phyloP scores from a whole-genome alignment of 64 coral and sea anemone genomes.

The Porites lutea region DNA sequence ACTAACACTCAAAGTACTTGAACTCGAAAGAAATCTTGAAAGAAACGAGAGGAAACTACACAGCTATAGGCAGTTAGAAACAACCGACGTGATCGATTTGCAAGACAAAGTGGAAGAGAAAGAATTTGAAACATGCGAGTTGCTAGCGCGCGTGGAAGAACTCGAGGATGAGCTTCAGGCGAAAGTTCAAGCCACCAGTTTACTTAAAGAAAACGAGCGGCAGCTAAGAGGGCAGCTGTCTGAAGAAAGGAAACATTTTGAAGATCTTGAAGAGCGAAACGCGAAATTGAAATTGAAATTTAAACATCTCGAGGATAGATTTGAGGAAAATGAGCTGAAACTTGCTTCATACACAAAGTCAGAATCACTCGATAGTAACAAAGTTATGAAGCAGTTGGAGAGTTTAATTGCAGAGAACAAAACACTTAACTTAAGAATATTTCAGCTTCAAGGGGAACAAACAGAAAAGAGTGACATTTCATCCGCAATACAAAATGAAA shows the following conservation, averaged over 20 bases:
- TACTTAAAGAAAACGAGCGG: conserved; percentile 4
- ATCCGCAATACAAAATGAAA: neutral
- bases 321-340: conserved; percentile 39
- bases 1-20: conserved; percentile 31
- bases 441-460: conserved; percentile 17
- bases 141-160: neutral
- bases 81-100: neutral
- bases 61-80: neutral
- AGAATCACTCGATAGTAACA: conserved; percentile 49
- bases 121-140: conserved; percentile 25
- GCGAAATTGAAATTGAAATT: conserved; percentile 43
- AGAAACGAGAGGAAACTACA: conserved; percentile 30
- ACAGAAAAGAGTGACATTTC: neutral
- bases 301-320: conserved; percentile 39
- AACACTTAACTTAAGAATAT: conserved; percentile 7
- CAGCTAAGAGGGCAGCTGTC: conserved; percentile 16
- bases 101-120: conserved; percentile 1
- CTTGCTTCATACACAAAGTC: conserved; percentile 26
- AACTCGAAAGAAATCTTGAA: conserved; percentile 20
- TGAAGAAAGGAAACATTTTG: conserved; percentile 20
- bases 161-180: conserved; percentile 16
- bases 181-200: neutral
- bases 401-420: conserved; percentile 58
- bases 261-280: conserved; percentile 57
- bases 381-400: conserved; percentile 36